Conservation (phyloP, 1,140 invertebrate genomes). For the Ylistrum balloti region DNA sequence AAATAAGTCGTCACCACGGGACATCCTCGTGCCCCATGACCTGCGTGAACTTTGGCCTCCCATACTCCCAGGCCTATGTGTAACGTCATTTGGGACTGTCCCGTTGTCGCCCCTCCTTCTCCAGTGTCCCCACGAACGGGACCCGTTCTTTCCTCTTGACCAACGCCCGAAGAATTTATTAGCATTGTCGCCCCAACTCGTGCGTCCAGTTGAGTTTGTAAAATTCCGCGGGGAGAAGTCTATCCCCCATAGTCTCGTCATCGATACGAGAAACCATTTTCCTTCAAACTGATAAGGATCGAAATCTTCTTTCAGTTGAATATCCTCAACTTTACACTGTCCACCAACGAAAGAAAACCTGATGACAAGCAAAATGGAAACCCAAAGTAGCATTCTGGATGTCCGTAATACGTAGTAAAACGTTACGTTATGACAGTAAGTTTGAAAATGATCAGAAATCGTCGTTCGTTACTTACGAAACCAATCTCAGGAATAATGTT, state of each 20-base stretch:
- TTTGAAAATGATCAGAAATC: too few species aligned
- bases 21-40: neutral
- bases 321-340: neutral
- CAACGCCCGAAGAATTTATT: slow-evolving; percentile 26
- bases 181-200: neutral
- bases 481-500: too few species aligned
- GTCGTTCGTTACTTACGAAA: too few species aligned
- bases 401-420: too few species aligned
- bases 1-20: neutral
- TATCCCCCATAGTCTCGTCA: slow-evolving; percentile 9
- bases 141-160: neutral
- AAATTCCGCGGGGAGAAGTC: neutral
- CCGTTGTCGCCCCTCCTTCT: neutral
- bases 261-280: neutral
- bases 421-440: too few species aligned
- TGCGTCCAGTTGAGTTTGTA: neutral
- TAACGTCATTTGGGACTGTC: too few species aligned
- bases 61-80: too few species aligned
- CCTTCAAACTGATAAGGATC: neutral
- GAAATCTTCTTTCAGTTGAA: neutral
- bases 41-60: too few species aligned
- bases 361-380: too few species aligned
- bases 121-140: neutral
- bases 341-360: neutral
- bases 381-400: too few species aligned